Base-by-base conservation (phyloP, 2,113 vertebrate genomes). In the Tragulus kanchil region DNA sequence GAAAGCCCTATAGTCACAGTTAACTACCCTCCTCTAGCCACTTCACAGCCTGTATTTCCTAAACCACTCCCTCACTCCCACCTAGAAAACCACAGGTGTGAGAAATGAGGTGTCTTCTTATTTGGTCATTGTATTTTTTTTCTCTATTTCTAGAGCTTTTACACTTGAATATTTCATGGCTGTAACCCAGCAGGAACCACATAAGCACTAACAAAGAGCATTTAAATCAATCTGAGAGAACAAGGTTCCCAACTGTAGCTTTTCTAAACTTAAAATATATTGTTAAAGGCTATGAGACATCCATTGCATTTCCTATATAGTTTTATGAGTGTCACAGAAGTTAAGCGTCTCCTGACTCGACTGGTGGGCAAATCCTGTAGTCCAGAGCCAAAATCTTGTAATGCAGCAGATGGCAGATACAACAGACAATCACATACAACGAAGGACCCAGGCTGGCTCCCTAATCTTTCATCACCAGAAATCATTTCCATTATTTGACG, bases 171-270 rank as follows among this genome's bases (percentile, higher is more conserved):
- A n/a, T 82, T 97, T 93, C 45, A n/a, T 84, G 81, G 11, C 73
- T 95, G 15, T 94, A 97, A 94, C 95, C 67, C 93, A 97, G 90
- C 79, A 98, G 94, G 86, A 88, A 97, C 62, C 71, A 81, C 91
- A 81, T 97, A 97, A 98, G 98, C 96, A 97, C 65, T 16, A 96
- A 94, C 9, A 64, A 12, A 88, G 69, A 96, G n/a, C 45, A 75
- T 95, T 98, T 98, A 98, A 98, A 98, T 97, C 97, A 97, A 89
- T 98, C 88, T 48, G 67, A 94, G 92, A 96, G 78, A 90, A 78
- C 25, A 96, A 93, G 42, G 52, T 28, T 96, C 95, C 89, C 88
- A 95, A 64, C 89, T 92, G 28, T 61, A 98, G 85, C 73, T 82
- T 98, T 97, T 97, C 62, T 12, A 14, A 97, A 89, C 89, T 95